These are phyloP conservation scores for Anser cygnoides DNA, from an alignment of 2,113 vertebrate genomes.

Conservation along the genomic window DNA sequence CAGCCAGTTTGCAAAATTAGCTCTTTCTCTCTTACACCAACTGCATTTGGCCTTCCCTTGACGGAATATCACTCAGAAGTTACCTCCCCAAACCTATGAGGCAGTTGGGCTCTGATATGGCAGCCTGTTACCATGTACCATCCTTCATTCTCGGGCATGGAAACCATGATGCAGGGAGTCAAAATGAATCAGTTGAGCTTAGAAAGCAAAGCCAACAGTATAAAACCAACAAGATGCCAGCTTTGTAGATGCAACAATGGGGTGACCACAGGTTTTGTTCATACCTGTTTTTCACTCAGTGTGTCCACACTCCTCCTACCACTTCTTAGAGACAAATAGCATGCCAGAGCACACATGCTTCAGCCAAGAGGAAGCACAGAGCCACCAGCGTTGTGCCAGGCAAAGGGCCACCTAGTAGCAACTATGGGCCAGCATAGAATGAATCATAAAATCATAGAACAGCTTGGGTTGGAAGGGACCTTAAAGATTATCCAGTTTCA, in stretches of 20 bases:
- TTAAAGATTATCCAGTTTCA: too few relatives aligned
- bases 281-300: background rate
- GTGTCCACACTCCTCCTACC: background rate
- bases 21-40: background rate
- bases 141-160: background rate
- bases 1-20: background rate
- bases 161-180: fast-evolving
- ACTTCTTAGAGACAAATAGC: background rate
- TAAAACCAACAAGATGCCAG: fast-evolving
- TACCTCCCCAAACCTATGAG: background rate
- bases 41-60: background rate
- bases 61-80: background rate
- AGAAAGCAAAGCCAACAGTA: background rate
- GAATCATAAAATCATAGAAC: too few relatives aligned
- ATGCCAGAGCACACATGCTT: background rate
- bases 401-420: background rate
- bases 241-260: background rate
- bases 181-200: background rate
- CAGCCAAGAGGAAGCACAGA: background rate
- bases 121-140: background rate
- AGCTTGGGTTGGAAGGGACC: too few relatives aligned
- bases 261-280: background rate
- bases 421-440: background rate
- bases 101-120: background rate
- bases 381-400: background rate